Base-by-base conservation (phyloP, 37 sponge, comb jelly and placozoan species). In the Ianthella basta region DNA sequence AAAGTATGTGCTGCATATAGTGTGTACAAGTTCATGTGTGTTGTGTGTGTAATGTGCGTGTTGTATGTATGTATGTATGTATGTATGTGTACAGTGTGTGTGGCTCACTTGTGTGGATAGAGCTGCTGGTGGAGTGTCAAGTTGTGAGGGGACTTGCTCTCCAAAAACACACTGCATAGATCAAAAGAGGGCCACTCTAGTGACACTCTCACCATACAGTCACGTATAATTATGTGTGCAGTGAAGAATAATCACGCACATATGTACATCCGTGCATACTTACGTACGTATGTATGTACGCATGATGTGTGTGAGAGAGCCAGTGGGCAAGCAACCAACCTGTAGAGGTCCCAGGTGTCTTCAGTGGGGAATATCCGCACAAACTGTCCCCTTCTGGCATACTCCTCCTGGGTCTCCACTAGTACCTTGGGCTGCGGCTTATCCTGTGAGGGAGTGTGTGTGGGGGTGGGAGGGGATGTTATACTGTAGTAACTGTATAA, bases 301-400 rank as follows among this genome's bases (percentile, higher is more conserved):
- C 13, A 72, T 16, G 5, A 8, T 63, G 65, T 63, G 65, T 63
- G 29, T 29, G 8, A 5, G 2, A 24, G 29, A 6, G 8, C 29
- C 2, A 12, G 8, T 13, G 10, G 3, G 29, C 65, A 63, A 30
- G 12, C 37, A 72, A 72, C 78, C 82, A 64, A 91, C 88, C 88
- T 75, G 68, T 94, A 94, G 0, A 88, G 61, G 16, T 90, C 91
- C 91, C 91, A 94, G 34, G 87, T 80, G 60, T 90, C 87, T 39
- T 88, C 84, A 12, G 86, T 50, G 18, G 95, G 95, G 67, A 94
- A 91, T 66, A 94, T 86, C 40, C 95, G 81, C 23, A 86, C 83
- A 81, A 91, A 94, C 4, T 82, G 80, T 15, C 94, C 91, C 63
- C 88, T 85, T 37, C 94, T 86, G 15, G 35, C 83, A 69, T 86